These are phyloP conservation scores for Vulpes ferrilata DNA, from an alignment of 2,113 vertebrate genomes.

Conservation along the genomic window DNA sequence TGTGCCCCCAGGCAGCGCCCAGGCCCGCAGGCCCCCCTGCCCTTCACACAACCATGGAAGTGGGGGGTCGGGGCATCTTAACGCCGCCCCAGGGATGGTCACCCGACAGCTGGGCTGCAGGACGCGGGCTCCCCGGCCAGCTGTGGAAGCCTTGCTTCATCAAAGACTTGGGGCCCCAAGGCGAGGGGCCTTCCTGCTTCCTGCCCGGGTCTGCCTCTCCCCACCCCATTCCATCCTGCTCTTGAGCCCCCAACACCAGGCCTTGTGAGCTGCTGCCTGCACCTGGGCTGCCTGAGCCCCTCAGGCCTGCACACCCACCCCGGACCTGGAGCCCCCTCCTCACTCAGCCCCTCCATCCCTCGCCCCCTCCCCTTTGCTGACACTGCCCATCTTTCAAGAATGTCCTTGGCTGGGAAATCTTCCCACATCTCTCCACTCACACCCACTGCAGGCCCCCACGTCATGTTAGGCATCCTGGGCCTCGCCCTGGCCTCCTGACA, in stretches of 20 bases:
- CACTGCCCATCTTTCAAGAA: background rate
- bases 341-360: rapidly evolving
- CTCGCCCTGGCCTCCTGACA: rapidly evolving
- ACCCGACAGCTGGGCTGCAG: rapidly evolving
- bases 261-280: rapidly evolving
- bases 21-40: background rate
- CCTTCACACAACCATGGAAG: too few relatives aligned
- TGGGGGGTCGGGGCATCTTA: rapidly evolving
- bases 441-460: rapidly evolving
- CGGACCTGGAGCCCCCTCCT: too few relatives aligned
- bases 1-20: too few relatives aligned
- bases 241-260: background rate
- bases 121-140: background rate
- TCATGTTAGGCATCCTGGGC: background rate
- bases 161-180: background rate
- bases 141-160: rapidly evolving
- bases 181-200: background rate
- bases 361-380: background rate
- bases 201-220: rapidly evolving
- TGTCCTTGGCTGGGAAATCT: background rate
- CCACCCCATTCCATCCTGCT: rapidly evolving
- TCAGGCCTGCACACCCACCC: background rate
- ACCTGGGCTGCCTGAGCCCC: rapidly evolving
- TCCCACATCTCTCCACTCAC: rapidly evolving
- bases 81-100: background rate